These are phyloP conservation scores for Nebria ingens DNA, from an alignment of 1,140 invertebrate genomes.

Conservation along the genomic window DNA sequence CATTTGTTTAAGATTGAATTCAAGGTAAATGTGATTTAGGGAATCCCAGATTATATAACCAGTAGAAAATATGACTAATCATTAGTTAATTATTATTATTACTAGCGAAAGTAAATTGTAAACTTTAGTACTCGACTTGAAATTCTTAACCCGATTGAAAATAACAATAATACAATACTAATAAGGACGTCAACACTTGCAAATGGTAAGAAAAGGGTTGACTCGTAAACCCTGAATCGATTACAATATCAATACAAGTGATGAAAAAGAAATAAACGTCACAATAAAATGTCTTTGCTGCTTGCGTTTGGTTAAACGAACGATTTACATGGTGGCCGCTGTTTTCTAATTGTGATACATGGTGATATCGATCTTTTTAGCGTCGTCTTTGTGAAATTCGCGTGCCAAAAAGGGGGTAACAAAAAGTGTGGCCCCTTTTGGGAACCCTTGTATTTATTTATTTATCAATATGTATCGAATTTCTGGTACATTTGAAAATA, in stretches of 20 bases:
- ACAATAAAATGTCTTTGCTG: no score
- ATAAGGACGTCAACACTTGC: background rate
- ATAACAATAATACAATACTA: background rate
- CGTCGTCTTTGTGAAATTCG: background rate
- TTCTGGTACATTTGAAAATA: background rate
- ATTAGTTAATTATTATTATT: no score
- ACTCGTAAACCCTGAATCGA: background rate
- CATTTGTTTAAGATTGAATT: no score
- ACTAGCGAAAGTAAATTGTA: no score
- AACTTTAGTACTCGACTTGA: no score
- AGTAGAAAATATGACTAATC: no score
- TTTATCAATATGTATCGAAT: constrained; percentile 1
- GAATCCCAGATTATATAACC: no score
- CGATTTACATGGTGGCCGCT: background rate
- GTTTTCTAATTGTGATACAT: background rate
- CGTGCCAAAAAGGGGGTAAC: background rate
- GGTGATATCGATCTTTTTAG: background rate
- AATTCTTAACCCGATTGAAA: no score
- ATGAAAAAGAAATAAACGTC: no score
- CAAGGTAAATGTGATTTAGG: no score
- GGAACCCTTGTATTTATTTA: background rate
- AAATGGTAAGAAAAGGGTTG: background rate
- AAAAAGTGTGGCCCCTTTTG: background rate
- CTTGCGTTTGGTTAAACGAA: background rate
- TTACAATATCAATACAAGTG: constrained; percentile 5